Evolutionary conservation across 2,113 vertebrate species (phyloP).

Genomic region (Microtus richardsoni): DNA sequence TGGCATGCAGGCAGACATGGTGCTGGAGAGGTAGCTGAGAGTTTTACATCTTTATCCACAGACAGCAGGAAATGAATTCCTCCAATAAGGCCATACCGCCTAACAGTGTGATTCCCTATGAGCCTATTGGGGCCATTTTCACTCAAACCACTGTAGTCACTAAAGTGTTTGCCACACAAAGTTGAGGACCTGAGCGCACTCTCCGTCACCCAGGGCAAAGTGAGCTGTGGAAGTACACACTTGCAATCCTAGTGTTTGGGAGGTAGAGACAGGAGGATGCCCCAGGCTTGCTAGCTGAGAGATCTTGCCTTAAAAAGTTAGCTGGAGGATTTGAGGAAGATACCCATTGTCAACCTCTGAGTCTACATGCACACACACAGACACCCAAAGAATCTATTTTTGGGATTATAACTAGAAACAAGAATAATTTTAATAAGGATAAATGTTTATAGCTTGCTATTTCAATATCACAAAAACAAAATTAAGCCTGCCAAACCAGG

Average conservation of each 20-base stretch:
- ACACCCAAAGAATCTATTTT: background rate
- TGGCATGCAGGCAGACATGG: background rate
- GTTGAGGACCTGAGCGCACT: too few species aligned
- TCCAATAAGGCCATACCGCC: background rate
- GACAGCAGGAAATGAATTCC: background rate
- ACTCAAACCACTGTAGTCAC: background rate
- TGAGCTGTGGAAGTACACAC: background rate
- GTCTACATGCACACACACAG: too few species aligned
- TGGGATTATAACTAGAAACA: conserved; percentile 6
- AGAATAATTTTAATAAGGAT: background rate
- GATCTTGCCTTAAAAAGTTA: background rate
- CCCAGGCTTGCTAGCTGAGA: background rate
- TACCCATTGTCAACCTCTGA: background rate
- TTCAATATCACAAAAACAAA: conserved; percentile 11
- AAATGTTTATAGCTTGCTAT: background rate
- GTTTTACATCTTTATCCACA: background rate
- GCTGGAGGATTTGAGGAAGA: background rate
- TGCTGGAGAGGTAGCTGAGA: background rate
- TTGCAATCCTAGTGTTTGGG: background rate
- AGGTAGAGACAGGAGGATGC: background rate
- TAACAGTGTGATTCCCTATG: background rate
- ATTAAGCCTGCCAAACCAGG: background rate
- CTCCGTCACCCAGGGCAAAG: background rate
- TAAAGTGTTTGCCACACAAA: background rate
- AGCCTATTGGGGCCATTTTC: background rate